Evolutionary conservation across 2,888 invertebrate genomes (phyloP), one percentile per base, ranked within the genome.

Genomic region (Apotomis capreana): DNA sequence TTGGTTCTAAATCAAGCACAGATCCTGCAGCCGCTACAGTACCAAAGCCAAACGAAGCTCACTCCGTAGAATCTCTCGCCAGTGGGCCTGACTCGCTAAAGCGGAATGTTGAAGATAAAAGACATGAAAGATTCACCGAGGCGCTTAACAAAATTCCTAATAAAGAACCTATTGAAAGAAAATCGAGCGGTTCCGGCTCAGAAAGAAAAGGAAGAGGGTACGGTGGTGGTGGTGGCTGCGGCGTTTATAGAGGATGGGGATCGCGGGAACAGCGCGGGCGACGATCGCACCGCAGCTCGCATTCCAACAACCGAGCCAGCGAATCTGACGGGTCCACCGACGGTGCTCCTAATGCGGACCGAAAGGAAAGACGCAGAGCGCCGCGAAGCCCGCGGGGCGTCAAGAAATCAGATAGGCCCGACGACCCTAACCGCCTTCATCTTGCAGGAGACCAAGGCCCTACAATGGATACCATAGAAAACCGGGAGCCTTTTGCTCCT

Each of bases 291-390:
- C 94, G 89, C 78, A 93, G 79, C 82, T 91, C 92, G 8, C 92
- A 83, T 80, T 92, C 92, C 71, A 90, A 92, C 76, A 91, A 90
- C 75, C 85, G 92, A 78, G 92, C 92, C 13, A 96, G 96, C 12
- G 97, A 97, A 82, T 96, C 96, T 0, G 97, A 97, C 79, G 95
- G 95, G 52, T 96, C 96, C 36, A 95, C 95, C 3, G 97, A 97
- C 75, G 96, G 96, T 76, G 91, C 95, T 37, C 94, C 94, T 37
- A 94, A 93, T 63, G 74, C 80, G 78, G 95, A 79, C 85, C 94
- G 80, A 87, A 95, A 85, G 89, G 94, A 86, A 87, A 90, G 83
- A 87, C 95, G 93, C 84, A 94, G 89, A 85, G 95, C 85, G 78
- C 94, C 86, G 75, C 92, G 87, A 64, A 91, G 87, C 77, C 95